Base-by-base conservation (phyloP, 2,797 vertebrate genomes). In the Pterois miles region DNA sequence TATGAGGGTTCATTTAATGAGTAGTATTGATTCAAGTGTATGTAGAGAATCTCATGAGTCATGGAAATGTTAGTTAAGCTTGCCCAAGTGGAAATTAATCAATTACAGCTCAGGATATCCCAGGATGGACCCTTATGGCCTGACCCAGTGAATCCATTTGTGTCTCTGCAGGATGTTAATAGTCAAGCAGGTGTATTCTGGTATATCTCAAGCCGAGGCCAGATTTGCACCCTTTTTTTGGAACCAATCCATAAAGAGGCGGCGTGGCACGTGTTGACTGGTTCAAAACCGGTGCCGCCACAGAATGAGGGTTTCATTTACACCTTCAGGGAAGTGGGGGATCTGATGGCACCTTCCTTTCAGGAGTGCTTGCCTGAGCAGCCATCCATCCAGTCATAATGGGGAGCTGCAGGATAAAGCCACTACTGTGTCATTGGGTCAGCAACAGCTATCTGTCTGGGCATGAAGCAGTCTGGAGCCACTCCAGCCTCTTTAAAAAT, bases 391-490 rank as follows among this genome's bases (percentile, higher is more conserved):
- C 71, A 65, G 60, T 70, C 67, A 48, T 40, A 43, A 67, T 71
- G 65, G 34, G 59, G 78, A n/a, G 68, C 78, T 66, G 76, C 54
- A 12, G 71, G 71, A 78, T 73, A 60, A 80, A 88, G 72, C 68
- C 80, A 86, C 65, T 76, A 86, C 65, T 76, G 83, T 91, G 91
- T 88, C 91, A 88, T 74, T 80, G 83, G 89, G 90, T 94, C 90
- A 88, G 79, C 76, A 60, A 14, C 68, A 72, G 77, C 81, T 86
- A 86, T 88, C 81, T 76, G 85, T 90, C 85, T 87, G 78, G 84
- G 72, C 74, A 82, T 58, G 84, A 76, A 72, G 82, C 20, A 72
- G 81, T 84, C 77, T 87, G 90, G 88, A 88, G 82, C 74, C 68
- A 10, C 70, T 89, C 81, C 85, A 91, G 77, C 62, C 83, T 78